Evolutionary conservation across 2,888 invertebrate species (phyloP).

Genomic region (Seladonia tumulorum): DNA sequence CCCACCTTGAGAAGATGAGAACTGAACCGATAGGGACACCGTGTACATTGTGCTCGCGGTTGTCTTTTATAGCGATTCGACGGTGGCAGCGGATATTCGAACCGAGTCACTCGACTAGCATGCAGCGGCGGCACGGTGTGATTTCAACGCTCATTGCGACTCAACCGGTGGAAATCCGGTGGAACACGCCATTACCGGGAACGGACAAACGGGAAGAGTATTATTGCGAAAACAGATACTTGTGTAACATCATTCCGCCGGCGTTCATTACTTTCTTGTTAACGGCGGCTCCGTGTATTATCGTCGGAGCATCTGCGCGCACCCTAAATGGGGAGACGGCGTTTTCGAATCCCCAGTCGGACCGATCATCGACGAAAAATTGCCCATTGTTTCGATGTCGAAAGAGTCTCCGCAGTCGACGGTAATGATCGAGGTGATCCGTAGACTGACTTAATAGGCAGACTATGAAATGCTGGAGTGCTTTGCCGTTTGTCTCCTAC

Average conservation of each 20-base stretch:
- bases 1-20: too few species aligned
- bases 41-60: neutral
- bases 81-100: constrained; percentile 20
- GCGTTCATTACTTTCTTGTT: constrained; percentile 12
- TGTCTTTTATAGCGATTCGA: neutral
- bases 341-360: neutral
- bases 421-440: neutral
- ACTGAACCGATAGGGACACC: neutral
- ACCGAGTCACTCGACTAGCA: constrained; percentile 17
- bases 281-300: neutral
- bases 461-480: neutral
- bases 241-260: constrained; percentile 4
- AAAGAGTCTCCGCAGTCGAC: neutral
- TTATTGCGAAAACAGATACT: constrained; percentile 28
- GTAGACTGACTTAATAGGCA: neutral
- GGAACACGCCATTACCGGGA: constrained; percentile 33
- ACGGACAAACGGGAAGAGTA: constrained; percentile 26
- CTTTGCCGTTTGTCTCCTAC: neutral
- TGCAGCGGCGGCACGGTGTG: constrained; percentile 29
- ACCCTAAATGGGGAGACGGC: constrained; percentile 5
- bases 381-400: constrained; percentile 35
- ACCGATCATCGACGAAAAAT: constrained; percentile 29
- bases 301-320: neutral
- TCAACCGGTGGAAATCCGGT: constrained; percentile 60
- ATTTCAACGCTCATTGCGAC: constrained; percentile 54